Conservation (phyloP, 2,113 vertebrate species). For the Limanda limanda region DNA sequence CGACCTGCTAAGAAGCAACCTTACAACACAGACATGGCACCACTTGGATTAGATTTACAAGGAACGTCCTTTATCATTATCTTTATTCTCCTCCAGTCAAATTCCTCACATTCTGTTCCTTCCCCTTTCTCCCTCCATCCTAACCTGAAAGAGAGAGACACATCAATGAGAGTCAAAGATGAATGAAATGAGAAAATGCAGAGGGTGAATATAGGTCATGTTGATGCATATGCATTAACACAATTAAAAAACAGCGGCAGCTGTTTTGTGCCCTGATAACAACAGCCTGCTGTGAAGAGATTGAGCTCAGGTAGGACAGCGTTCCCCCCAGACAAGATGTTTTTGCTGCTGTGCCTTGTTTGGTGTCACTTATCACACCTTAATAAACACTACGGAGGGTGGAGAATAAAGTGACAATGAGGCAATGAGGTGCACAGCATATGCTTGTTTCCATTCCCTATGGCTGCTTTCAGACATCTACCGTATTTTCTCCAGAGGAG, state of each 20-base stretch:
- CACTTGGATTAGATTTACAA: slow-evolving; percentile 31
- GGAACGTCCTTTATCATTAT: slow-evolving; percentile 10
- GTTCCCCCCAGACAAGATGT: not conserved
- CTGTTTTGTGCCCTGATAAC: not conserved
- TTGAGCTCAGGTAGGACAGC: not conserved
- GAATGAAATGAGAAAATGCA: slow-evolving; percentile 16
- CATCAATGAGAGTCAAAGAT: slow-evolving; percentile 8
- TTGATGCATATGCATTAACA: slow-evolving; percentile 14
- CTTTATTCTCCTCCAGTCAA: slow-evolving; percentile 8
- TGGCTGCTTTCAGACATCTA: too few species aligned
- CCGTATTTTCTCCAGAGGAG: too few species aligned
- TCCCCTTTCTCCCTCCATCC: not conserved
- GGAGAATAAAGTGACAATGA: not conserved
- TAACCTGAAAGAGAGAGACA: not conserved
- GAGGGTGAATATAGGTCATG: slow-evolving; percentile 51
- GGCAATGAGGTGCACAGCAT: not conserved
- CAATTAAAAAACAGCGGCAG: slow-evolving; percentile 25
- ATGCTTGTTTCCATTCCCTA: not conserved
- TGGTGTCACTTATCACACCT: slow-evolving; percentile 11
- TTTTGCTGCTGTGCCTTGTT: not conserved
- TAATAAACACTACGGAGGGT: slow-evolving; percentile 5
- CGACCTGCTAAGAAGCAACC: not conserved
- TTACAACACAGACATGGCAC: not conserved
- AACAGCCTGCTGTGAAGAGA: not conserved
- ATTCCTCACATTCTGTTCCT: slow-evolving; percentile 7